These are phyloP conservation scores for Nomada fabriciana DNA, from an alignment of 2,888 invertebrate species.

Conservation along the genomic window DNA sequence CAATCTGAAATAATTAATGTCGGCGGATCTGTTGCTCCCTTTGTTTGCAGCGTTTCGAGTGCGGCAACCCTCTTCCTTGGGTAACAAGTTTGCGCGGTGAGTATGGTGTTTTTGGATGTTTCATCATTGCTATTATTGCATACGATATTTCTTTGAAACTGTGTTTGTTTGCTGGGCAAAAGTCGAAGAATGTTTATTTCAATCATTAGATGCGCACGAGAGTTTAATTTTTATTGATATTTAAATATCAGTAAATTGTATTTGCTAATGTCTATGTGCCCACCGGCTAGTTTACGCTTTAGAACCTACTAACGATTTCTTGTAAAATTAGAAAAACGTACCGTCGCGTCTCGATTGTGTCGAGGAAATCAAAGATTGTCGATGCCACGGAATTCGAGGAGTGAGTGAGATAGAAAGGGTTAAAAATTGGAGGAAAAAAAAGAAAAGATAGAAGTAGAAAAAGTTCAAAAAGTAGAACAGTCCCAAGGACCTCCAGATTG, in stretches of 20 bases:
- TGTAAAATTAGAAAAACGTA: slow-evolving; percentile 15
- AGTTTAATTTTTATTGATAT: too few species aligned
- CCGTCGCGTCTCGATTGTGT: slow-evolving; percentile 37
- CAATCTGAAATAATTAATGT: slow-evolving; percentile 19
- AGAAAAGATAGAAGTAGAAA: slow-evolving; percentile 31
- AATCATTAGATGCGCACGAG: too few species aligned
- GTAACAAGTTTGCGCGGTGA: not conserved
- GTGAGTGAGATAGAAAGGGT: not conserved
- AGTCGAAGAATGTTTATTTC: not conserved
- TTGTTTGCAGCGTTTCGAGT: not conserved
- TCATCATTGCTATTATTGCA: not conserved
- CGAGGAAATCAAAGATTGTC: slow-evolving; percentile 45
- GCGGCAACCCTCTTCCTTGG: not conserved
- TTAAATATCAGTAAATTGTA: too few species aligned
- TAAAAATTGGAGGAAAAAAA: slow-evolving; percentile 24
- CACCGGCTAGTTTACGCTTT: not conserved
- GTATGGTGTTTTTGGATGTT: not conserved
- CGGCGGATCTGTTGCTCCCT: not conserved
- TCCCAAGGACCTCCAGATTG: slow-evolving; percentile 75
- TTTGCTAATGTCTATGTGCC: too few species aligned
- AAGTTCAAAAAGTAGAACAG: slow-evolving; percentile 59
- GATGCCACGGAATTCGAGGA: slow-evolving; percentile 4
- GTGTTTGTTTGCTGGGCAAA: not conserved
- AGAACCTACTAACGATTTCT: slow-evolving; percentile 42
- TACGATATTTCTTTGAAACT: not conserved